Evolutionary conservation across 2,797 vertebrate species (phyloP), one percentile per base, ranked within the genome.

Genomic region (Gadopsis marmoratus): DNA sequence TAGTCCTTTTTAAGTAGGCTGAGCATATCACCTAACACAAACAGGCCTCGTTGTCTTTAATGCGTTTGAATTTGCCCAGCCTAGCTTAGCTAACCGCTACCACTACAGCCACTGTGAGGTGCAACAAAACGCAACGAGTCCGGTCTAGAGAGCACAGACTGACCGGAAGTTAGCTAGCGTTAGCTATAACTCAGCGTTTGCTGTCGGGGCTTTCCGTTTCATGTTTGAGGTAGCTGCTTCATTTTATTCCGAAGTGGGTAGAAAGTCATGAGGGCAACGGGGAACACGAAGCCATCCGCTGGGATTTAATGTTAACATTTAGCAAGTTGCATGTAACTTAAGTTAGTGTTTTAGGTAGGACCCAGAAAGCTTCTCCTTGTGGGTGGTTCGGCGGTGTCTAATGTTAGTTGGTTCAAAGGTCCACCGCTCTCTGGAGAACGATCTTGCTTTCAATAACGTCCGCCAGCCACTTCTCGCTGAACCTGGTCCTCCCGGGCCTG

Each of bases 401-500:
- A 2, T 37, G 2, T 17, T 2, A 29, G 21, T 1, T 10, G n/a
- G 26, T 43, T 82, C 51, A 94, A 70, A 93, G 81, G 76, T 85
- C 48, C 54, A 89, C 3, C 0, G 47, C 56, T 54, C 56, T 39
- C 4, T 47, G 78, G 23, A 95, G 88, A 47, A 85, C 16, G 19
- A 43, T 16, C 69, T 96, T 96, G 85, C 81, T 95, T 43, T 95
- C 89, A 0, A 94, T 92, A 0, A 96, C 78, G 45, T 96, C 93
- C 64, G 12, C 17, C 63, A 96, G 90, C 96, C 96, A 96, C 65
- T 90, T 87, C 62, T 95, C 94, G 3, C 71, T 86, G 79, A 96
- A 94, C 61, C 45, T 53, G 31, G 55, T 90, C 67, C 48, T 66
- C 17, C 92, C 93, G 0, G 94, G 92, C 0, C 71, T 68, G 78